Evolutionary conservation across 2,797 vertebrate genomes (phyloP), one percentile per base, ranked within the genome.

Genomic region (Chelmon rostratus): DNA sequence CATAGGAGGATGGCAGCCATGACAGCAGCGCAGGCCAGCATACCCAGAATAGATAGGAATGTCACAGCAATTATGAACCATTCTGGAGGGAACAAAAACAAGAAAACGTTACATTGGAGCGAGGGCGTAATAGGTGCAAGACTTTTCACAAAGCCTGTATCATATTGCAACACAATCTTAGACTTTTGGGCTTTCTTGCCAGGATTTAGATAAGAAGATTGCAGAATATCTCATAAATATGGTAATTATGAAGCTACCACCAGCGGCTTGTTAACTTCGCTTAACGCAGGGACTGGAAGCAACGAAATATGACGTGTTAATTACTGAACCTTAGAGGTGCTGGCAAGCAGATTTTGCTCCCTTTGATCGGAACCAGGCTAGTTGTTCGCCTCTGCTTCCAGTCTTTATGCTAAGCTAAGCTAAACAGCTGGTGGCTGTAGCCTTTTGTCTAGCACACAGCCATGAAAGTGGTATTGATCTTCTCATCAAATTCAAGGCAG

Each of bases 51-150:
- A 25, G 83, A 68, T 8, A 93, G 52, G 46, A 72, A 91, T 28
- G 70, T 37, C 19, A 87, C 40, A 2, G 85, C 84, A 18, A 81
- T 61, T 7, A 83, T 66, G 76, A 72, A 89, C 87, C 88, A 93
- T 47, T 92, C 94, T 95, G 85, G 4, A 73, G 53, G 42, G 15
- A 74, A 56, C 11, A 79, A 79, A 73, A 76, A 47, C 3, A 82
- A 6, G 7, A 64, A 37, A 35, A 4, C 35, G n/a, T 62, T 62
- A 15, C 73, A 8, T 3, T 62, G 33, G 16, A 18, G 8, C n/a
- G 12, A 70, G 8, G 2, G 3, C 25, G 12, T 8, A 65, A 5
- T 35, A 4, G 16, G 47, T 8, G 3, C 38, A 70, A 64, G 11
- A 4, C 18, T 53, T 19, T 38, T 7, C n/a, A 53, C 16, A 67